Evolutionary conservation across 2,113 vertebrate genomes (phyloP).

Genomic region (Aptenodytes patagonicus): DNA sequence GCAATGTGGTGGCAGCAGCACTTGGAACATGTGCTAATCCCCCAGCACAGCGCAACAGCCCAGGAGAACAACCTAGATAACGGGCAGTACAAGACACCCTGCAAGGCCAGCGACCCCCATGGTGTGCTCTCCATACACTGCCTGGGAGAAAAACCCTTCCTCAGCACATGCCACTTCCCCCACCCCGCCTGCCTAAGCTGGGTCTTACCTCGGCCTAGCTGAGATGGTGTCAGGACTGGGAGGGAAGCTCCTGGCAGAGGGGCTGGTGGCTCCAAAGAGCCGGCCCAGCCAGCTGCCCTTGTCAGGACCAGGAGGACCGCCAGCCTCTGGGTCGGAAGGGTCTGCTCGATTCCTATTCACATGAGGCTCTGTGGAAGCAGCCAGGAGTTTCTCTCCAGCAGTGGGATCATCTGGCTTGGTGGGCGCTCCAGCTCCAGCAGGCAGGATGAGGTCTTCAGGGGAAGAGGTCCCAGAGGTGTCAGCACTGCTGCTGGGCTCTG

Average conservation of each 20-base stretch:
- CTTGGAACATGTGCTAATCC: fast-evolving
- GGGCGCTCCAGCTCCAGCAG: background rate
- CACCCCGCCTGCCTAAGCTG: background rate
- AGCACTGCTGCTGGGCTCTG: background rate
- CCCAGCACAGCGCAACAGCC: background rate
- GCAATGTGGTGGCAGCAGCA: fast-evolving
- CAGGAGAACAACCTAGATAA: too few species aligned
- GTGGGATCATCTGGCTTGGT: fast-evolving
- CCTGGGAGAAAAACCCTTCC: background rate
- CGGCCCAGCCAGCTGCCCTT: slow-evolving; percentile 75
- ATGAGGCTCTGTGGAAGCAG: background rate
- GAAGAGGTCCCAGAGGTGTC: background rate
- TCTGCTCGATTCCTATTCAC: background rate
- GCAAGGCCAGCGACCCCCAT: fast-evolving
- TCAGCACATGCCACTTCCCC: fast-evolving
- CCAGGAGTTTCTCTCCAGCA: background rate
- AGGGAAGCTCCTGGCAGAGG: background rate
- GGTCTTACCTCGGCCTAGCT: slow-evolving; percentile 62
- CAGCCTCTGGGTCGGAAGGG: background rate
- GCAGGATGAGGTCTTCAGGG: background rate
- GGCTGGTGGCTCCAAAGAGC: slow-evolving; percentile 82
- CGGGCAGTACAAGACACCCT: fast-evolving
- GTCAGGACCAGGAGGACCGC: background rate
- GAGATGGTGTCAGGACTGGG: background rate
- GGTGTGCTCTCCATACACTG: fast-evolving